Conservation (phyloP, 2,888 invertebrate species). For the Drosophila hamatofila region DNA sequence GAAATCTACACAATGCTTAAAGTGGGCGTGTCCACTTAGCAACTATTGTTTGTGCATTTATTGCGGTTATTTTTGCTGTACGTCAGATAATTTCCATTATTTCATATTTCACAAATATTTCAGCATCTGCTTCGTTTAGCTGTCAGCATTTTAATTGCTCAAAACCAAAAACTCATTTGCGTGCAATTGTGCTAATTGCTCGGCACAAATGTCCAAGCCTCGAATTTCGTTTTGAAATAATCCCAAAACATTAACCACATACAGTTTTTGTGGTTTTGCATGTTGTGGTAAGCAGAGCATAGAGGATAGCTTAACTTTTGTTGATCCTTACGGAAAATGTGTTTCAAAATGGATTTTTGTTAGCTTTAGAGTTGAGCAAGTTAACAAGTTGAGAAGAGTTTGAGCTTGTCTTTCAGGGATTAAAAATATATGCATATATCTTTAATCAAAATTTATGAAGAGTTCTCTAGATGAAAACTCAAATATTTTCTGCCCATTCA, state of each 20-base stretch:
- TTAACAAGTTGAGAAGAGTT: neutral
- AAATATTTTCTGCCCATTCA: neutral
- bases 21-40: conserved; percentile 4
- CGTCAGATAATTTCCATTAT: neutral
- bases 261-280: conserved; percentile 32
- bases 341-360: conserved; percentile 10
- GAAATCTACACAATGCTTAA: neutral
- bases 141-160: conserved; percentile 71
- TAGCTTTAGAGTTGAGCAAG: neutral
- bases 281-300: conserved; percentile 31
- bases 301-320: conserved; percentile 9
- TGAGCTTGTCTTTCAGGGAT: neutral
- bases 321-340: conserved; percentile 29
- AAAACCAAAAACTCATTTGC: conserved; percentile 49
- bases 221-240: conserved; percentile 11
- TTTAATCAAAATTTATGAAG: neutral
- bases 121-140: conserved; percentile 20
- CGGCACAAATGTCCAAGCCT: conserved; percentile 34
- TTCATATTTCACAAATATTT: neutral
- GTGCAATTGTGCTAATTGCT: conserved; percentile 33
- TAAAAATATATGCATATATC: neutral
- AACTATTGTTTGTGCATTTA: conserved; percentile 18
- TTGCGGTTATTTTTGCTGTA: conserved; percentile 35
- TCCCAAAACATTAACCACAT: conserved; percentile 29
- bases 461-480: neutral